These are phyloP conservation scores for Papilio dardanus DNA, from an alignment of 1,140 invertebrate species.

Conservation along the genomic window DNA sequence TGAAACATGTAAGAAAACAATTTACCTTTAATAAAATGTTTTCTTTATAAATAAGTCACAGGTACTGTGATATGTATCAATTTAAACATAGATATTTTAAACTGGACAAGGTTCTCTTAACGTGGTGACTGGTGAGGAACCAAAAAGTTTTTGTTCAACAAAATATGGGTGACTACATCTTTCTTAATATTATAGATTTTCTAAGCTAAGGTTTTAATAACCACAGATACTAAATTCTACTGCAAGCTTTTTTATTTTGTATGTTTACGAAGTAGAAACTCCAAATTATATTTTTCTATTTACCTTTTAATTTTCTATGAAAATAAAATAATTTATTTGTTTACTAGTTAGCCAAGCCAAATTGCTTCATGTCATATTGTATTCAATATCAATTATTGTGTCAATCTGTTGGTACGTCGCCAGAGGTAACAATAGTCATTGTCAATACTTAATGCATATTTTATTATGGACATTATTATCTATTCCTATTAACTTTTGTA, in stretches of 20 bases:
- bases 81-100: not conserved
- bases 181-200: not conserved
- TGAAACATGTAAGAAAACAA: not conserved
- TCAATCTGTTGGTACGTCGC: slow-evolving; percentile 6
- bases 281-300: not conserved
- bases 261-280: not conserved
- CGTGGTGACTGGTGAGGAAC: too few species aligned
- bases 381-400: slow-evolving; percentile 23
- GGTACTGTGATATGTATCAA: not conserved
- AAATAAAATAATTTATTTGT: not conserved
- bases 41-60: not conserved
- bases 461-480: not conserved
- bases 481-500: not conserved
- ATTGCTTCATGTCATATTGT: slow-evolving; percentile 23
- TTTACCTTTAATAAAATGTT: slow-evolving; percentile 2
- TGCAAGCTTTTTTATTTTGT: too few species aligned
- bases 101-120: not conserved
- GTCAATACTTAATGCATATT: not conserved
- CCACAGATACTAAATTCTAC: too few species aligned
- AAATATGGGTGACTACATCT: not conserved
- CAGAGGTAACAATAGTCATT: slow-evolving; percentile 17
- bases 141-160: not conserved
- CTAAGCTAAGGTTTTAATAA: too few species aligned
- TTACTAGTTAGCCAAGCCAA: slow-evolving; percentile 12
- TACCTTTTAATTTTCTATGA: not conserved